Base-by-base conservation (phyloP, 1,140 invertebrate species). In the Portunus trituberculatus region DNA sequence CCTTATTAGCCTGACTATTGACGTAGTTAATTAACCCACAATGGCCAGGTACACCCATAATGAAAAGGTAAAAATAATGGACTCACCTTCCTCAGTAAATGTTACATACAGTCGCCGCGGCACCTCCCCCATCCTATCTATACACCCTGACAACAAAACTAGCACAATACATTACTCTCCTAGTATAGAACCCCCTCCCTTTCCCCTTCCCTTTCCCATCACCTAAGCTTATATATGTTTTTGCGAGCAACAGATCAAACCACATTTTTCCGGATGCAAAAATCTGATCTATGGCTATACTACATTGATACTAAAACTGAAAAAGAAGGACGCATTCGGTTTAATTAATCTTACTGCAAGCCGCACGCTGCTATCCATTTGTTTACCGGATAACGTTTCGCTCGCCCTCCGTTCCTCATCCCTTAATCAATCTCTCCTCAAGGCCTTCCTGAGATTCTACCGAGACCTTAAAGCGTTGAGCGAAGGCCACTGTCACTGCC, bases 21-120 rank as follows among this genome's bases (percentile, higher is more conserved):
- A 87, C 84, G 31, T 87, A 76, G 67, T 76, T 76, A 76, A 76
- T 76, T 76, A 76, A 76, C 67, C 67, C 67, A 76, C 67, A 76
- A 76, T 76, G 67, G 67, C 25, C 67, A 76, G 67, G 67, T n/a
- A 76, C 67, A 76, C 67, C 67, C 67, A n/a, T 76, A 76, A 76
- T 76, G 67, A 76, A 76, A 76, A 76, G 67, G 67, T 7, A 76
- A 7, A 76, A 76, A 76, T 12, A 25, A 20, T 20, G 12, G 67
- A 25, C 67, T 76, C 67, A 76, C 67, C 67, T 76, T n/a, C 8
- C 20, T 76, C 67, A 76, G 20, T n/a, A 76, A 25, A n/a, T 76
- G 67, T 76, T 76, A 7, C 67, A 7, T 76, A 76, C 4, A n/a
- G 67, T 12, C 20, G 12, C 12, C 67, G 4, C 20, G 67, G 67